These are phyloP conservation scores for Aethes cnicana DNA, from an alignment of 2,888 invertebrate genomes.

Conservation along the genomic window DNA sequence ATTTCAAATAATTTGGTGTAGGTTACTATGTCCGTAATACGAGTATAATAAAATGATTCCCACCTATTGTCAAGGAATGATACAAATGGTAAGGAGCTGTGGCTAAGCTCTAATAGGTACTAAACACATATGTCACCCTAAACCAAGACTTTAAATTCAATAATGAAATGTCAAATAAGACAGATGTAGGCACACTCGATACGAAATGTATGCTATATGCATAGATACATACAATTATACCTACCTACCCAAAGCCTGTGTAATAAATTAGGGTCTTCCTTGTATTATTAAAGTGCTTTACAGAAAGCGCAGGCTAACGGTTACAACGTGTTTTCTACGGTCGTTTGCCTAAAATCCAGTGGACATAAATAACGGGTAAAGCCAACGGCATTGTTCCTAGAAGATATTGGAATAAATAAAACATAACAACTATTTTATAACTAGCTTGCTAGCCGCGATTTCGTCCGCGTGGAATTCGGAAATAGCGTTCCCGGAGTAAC, in stretches of 20 bases:
- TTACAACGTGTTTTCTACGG: constrained; percentile 9
- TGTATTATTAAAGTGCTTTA: constrained; percentile 17
- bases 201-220: too few species aligned
- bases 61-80: not conserved
- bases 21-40: constrained; percentile 27
- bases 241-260: not conserved
- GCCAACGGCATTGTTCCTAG: constrained; percentile 11
- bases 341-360: constrained; percentile 13
- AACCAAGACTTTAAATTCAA: not conserved
- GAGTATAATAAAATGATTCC: not conserved
- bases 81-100: not conserved
- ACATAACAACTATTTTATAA: not conserved
- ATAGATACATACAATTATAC: too few species aligned
- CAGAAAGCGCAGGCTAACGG: constrained; percentile 10
- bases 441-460: not conserved
- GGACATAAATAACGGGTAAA: constrained; percentile 21
- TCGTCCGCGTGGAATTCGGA: too few species aligned
- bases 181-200: not conserved
- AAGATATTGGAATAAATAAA: not conserved
- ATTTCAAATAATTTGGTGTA: constrained; percentile 47
- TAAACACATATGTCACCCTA: not conserved
- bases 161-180: constrained; percentile 1
- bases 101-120: not conserved
- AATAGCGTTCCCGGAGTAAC: too few species aligned
- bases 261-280: constrained; percentile 18